phyloP scores from a whole-genome alignment of 1,140 invertebrate genomes.

The Hypothenemus hampei region DNA sequence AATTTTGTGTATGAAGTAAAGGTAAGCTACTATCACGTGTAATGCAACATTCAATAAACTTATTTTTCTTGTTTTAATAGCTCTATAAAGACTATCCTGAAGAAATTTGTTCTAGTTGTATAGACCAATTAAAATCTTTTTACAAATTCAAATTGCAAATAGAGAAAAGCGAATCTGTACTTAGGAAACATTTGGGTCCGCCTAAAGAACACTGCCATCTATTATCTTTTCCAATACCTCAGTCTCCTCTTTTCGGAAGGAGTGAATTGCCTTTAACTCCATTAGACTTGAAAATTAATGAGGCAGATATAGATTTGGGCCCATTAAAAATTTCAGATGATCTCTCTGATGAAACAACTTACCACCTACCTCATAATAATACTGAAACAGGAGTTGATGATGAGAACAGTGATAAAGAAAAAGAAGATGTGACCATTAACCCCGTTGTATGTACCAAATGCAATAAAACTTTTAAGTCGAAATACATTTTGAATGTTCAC shows the following conservation, averaged over 20 bases:
- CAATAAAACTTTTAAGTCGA: slow-evolving; percentile 61
- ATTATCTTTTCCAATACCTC: not conserved
- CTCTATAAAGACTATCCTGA: slow-evolving; percentile 29
- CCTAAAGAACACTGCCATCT: slow-evolving; percentile 12
- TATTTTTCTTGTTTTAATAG: slow-evolving; percentile 22
- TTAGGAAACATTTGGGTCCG: slow-evolving; percentile 26
- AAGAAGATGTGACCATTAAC: slow-evolving; percentile 8
- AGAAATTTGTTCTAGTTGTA: slow-evolving; percentile 33
- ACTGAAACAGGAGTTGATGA: not conserved
- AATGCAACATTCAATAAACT: not conserved
- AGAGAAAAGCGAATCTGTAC: slow-evolving; percentile 29
- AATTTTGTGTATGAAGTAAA: slow-evolving; percentile 28
- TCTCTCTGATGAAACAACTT: not conserved
- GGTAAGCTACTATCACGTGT: slow-evolving; percentile 18
- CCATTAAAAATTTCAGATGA: slow-evolving; percentile 21
- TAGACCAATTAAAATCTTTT: slow-evolving; percentile 26
- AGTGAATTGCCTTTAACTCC: slow-evolving; percentile 4
- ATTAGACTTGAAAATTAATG: slow-evolving; percentile 6
- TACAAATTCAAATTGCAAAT: slow-evolving; percentile 37
- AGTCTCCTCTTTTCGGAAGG: slow-evolving; percentile 5
- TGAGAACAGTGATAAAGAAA: not conserved
- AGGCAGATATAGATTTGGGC: slow-evolving; percentile 24
- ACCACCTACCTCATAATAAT: not conserved
- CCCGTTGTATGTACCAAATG: slow-evolving; percentile 53
- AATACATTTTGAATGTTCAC: slow-evolving; percentile 61